Conservation (phyloP, 2,113 vertebrate genomes). For the Stigmatopora argus region DNA sequence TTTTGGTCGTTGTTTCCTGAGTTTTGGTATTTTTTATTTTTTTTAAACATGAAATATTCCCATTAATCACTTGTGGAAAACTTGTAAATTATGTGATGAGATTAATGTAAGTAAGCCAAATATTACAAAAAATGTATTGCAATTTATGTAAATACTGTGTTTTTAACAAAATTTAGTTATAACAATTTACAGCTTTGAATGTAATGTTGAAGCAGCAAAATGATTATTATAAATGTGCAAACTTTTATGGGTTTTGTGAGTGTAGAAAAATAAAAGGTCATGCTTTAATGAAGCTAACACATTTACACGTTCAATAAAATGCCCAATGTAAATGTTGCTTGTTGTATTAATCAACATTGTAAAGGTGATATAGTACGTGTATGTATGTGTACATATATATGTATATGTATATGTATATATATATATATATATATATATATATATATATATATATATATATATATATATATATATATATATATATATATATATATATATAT, state of each 20-base stretch:
- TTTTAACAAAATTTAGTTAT: slow-evolving; percentile 99
- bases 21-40: slow-evolving; percentile 49
- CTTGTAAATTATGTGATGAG: slow-evolving; percentile 87
- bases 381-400: too few relatives aligned
- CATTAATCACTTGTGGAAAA: slow-evolving; percentile 86
- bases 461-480: too few relatives aligned
- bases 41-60: slow-evolving; percentile 66
- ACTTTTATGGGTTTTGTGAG: slow-evolving; percentile 97
- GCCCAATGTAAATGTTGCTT: slow-evolving; percentile 51
- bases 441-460: too few relatives aligned
- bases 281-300: slow-evolving; percentile 77
- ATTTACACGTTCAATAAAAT: slow-evolving; percentile 76
- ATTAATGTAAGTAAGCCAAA: slow-evolving; percentile 99
- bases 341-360: neutral
- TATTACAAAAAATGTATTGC: slow-evolving; percentile 89
- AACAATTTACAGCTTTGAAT: slow-evolving; percentile 99
- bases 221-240: slow-evolving; percentile 95
- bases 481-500: too few relatives aligned
- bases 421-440: too few relatives aligned
- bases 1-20: slow-evolving; percentile 46
- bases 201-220: slow-evolving; percentile 96
- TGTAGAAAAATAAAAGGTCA: slow-evolving; percentile 80
- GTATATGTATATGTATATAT: too few relatives aligned
- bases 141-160: slow-evolving; percentile 97
- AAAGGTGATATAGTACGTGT: too few relatives aligned